These are phyloP conservation scores for Chrysogorgia sp. DNA, from an alignment of 92 coral and sea anemone genomes.

Conservation along the genomic window DNA sequence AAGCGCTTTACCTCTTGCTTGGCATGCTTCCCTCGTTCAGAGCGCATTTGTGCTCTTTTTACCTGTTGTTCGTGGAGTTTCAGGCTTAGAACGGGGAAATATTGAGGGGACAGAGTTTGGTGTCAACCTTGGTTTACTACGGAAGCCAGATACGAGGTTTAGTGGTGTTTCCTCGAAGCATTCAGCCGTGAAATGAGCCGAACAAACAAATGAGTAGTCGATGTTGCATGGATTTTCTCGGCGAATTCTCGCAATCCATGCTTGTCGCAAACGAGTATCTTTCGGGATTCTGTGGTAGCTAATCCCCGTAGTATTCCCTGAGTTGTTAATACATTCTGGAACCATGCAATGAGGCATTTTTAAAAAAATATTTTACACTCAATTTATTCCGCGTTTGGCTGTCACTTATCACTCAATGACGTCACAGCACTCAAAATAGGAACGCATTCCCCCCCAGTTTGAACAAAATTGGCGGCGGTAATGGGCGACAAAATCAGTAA, in stretches of 20 bases:
- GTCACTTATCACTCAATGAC: too few species aligned
- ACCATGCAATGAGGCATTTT: slow-evolving; percentile 28
- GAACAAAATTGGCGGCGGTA: too few species aligned
- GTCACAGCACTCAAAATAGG: too few species aligned
- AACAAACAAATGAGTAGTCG: slow-evolving; percentile 17
- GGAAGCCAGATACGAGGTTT: slow-evolving; percentile 13
- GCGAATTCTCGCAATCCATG: slow-evolving; percentile 22
- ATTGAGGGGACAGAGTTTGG: slow-evolving; percentile 3
- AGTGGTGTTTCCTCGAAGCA: slow-evolving; percentile 18
- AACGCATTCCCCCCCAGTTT: too few species aligned
- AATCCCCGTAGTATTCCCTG: slow-evolving; percentile 4
- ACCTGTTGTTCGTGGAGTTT: slow-evolving; percentile 1
- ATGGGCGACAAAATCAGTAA: too few species aligned
- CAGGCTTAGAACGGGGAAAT: slow-evolving; percentile 1
- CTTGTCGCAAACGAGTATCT: not conserved
- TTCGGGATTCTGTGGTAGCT: slow-evolving; percentile 13
- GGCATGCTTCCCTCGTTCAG: too few species aligned
- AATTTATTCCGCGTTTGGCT: too few species aligned
- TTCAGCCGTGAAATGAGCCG: slow-evolving; percentile 19
- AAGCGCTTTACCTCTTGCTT: too few species aligned
- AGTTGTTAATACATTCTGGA: slow-evolving; percentile 9
- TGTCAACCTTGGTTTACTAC: not conserved
- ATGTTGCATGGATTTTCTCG: slow-evolving; percentile 12
- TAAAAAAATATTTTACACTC: too few species aligned
- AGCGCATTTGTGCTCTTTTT: slow-evolving; percentile 1